phyloP scores from a whole-genome alignment of 2,113 vertebrate species.

The Circaetus cinerascens region DNA sequence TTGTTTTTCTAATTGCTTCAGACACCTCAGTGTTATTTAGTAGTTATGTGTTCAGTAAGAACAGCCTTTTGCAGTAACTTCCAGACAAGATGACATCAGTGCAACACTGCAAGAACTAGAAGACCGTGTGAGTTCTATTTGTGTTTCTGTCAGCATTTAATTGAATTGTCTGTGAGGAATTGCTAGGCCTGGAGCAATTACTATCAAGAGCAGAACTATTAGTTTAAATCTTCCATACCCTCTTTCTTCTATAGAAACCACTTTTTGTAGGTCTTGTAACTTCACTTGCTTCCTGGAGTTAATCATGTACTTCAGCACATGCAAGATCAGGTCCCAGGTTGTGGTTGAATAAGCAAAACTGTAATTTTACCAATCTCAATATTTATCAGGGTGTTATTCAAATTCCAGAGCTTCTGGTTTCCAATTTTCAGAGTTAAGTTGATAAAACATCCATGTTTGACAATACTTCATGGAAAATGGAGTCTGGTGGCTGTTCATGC shows the following conservation, averaged over 20 bases:
- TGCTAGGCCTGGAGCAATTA: conserved; percentile 30
- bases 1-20: conserved; percentile 19
- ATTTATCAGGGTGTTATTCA: neutral
- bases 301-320: neutral
- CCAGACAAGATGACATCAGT: conserved; percentile 23
- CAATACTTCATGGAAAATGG: neutral
- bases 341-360: neutral
- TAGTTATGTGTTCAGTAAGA: neutral
- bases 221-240: conserved; percentile 45
- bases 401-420: neutral
- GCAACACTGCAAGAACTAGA: neutral
- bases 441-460: conserved; percentile 8
- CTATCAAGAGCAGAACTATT: conserved; percentile 33
- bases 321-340: neutral
- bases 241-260: neutral
- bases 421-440: neutral
- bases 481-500: neutral
- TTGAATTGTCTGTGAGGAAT: conserved; percentile 55
- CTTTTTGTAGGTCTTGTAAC: neutral
- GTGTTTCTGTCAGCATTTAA: conserved; percentile 59
- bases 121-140: neutral
- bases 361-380: neutral
- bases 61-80: neutral
- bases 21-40: neutral
- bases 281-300: neutral